These are phyloP conservation scores for Drosophila parthenogenetica DNA, from an alignment of 2,888 invertebrate genomes.

Conservation along the genomic window DNA sequence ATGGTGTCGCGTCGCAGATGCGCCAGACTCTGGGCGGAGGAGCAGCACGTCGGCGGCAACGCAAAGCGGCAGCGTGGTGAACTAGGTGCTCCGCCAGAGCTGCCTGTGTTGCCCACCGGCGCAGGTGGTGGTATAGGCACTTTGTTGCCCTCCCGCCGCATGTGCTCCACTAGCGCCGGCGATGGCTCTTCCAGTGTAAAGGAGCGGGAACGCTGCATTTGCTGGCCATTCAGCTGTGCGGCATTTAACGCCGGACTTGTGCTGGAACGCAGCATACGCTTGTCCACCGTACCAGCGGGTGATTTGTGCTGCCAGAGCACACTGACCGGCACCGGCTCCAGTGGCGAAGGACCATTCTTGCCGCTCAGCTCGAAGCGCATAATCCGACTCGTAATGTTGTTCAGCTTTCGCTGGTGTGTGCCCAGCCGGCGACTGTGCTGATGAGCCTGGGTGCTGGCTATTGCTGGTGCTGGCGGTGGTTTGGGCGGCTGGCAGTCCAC, in stretches of 20 bases:
- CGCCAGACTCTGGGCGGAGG: slow-evolving; percentile 33
- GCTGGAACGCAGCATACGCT: slow-evolving; percentile 72
- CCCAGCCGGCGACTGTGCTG: slow-evolving; percentile 2
- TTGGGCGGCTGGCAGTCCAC: slow-evolving; percentile 8
- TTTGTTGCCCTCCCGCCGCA: slow-evolving; percentile 56
- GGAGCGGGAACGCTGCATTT: slow-evolving; percentile 89
- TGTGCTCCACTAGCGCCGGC: slow-evolving; percentile 87
- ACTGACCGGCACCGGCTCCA: not conserved
- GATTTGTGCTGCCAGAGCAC: slow-evolving; percentile 37
- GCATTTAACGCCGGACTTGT: slow-evolving; percentile 75
- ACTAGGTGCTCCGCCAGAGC: no score
- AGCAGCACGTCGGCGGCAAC: slow-evolving; percentile 4
- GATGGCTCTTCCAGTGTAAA: slow-evolving; percentile 92
- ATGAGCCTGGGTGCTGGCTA: no score
- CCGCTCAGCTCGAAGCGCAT: slow-evolving; percentile 49
- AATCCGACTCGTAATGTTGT: slow-evolving; percentile 49
- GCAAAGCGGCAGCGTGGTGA: slow-evolving; percentile 28
- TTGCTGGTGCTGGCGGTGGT: not conserved
- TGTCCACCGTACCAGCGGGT: slow-evolving; percentile 9
- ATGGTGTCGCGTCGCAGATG: slow-evolving; percentile 79
- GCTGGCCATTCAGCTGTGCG: slow-evolving; percentile 20
- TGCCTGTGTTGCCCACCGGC: not conserved
- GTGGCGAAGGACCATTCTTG: not conserved
- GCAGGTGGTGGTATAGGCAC: slow-evolving; percentile 1
- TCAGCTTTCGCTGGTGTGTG: slow-evolving; percentile 34